Conservation (phyloP, 2,888 invertebrate species). For the Aromia moschata region DNA sequence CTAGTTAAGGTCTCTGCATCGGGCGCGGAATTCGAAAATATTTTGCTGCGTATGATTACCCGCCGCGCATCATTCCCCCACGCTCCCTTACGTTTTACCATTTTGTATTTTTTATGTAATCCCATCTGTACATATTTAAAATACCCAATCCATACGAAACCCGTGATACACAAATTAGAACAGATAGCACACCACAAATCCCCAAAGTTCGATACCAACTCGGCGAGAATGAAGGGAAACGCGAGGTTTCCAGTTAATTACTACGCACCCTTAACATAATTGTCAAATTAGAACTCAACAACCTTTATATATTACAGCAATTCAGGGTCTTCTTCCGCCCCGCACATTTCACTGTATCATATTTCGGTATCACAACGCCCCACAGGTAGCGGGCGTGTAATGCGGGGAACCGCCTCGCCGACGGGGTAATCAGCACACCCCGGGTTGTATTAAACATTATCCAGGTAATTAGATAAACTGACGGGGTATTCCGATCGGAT, state of each 20-base stretch:
- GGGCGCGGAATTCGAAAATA: too few relatives aligned
- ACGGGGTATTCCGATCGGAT: slow-evolving; percentile 27
- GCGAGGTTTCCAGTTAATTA: slow-evolving; percentile 18
- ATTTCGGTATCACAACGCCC: slow-evolving; percentile 17
- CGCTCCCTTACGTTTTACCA: too few relatives aligned
- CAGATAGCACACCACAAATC: too few relatives aligned
- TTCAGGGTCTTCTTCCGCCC: slow-evolving; percentile 1
- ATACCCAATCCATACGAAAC: too few relatives aligned
- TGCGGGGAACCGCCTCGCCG: slow-evolving; percentile 15
- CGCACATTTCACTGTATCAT: slow-evolving; percentile 23
- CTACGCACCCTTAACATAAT: slow-evolving; percentile 20
- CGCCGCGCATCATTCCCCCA: too few relatives aligned
- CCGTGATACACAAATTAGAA: too few relatives aligned
- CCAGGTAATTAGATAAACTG: slow-evolving; percentile 36
- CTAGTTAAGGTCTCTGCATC: too few relatives aligned
- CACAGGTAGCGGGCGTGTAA: slow-evolving; percentile 18
- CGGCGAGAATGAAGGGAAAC: too few relatives aligned
- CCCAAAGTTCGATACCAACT: too few relatives aligned
- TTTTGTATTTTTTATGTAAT: too few relatives aligned
- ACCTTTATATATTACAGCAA: slow-evolving; percentile 25
- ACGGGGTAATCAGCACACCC: slow-evolving; percentile 30
- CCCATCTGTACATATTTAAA: too few relatives aligned
- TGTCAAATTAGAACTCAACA: slow-evolving; percentile 20
- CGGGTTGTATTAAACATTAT: slow-evolving; percentile 35
- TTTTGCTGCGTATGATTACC: too few relatives aligned